Conservation (phyloP, 2,113 vertebrate species). For the Thunnus maccoyii region DNA sequence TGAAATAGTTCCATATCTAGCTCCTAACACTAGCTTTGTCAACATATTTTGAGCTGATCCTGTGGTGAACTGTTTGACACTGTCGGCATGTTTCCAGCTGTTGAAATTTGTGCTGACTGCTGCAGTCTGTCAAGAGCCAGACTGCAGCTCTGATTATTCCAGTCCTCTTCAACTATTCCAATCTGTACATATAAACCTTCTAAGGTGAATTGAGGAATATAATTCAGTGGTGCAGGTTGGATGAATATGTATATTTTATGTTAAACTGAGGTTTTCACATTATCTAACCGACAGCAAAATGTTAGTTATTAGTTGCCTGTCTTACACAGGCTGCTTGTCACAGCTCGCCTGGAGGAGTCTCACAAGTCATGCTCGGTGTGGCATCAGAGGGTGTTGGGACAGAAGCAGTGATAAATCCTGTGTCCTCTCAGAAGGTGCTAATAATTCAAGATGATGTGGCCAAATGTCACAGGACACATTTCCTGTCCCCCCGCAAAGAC, state of each 20-base stretch:
- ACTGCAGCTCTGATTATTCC: not conserved
- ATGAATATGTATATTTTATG: not conserved
- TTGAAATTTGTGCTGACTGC: not conserved
- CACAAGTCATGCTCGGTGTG: constrained; percentile 73
- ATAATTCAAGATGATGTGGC: constrained; percentile 83
- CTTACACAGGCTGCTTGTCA: constrained; percentile 67
- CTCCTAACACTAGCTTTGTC: not conserved
- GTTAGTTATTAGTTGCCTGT: constrained; percentile 45
- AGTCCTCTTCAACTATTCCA: not conserved
- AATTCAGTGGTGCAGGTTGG: not conserved
- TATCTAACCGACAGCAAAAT: constrained; percentile 42
- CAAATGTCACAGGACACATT: constrained; percentile 85
- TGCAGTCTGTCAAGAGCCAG: not conserved
- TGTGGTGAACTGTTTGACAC: not conserved
- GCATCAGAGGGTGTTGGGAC: constrained; percentile 75
- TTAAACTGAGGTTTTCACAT: constrained; percentile 19
- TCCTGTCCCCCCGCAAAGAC: constrained; percentile 72
- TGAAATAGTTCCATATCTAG: not conserved
- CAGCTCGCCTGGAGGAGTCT: constrained; percentile 74
- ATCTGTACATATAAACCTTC: not conserved
- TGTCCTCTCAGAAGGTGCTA: constrained; percentile 79
- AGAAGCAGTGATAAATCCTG: constrained; percentile 82
- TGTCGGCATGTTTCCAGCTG: not conserved
- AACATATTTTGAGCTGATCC: not conserved
- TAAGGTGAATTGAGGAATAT: not conserved